phyloP scores from a whole-genome alignment of 2,113 vertebrate species.

The Pontoporia blainvillei region DNA sequence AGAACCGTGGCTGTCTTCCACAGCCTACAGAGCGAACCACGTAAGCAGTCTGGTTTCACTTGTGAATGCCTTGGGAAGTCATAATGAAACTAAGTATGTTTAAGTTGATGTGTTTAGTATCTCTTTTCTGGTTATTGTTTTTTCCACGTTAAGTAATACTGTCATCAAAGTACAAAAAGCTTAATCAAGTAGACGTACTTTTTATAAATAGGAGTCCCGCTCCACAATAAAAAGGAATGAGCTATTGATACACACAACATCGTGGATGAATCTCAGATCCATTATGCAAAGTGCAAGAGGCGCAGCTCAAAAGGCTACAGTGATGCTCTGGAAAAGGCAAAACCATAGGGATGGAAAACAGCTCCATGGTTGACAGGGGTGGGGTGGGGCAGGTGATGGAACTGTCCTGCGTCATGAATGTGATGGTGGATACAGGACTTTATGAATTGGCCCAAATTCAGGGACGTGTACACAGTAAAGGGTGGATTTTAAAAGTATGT shows the following conservation, averaged over 20 bases:
- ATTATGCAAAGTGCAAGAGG: not conserved
- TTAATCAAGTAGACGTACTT: not conserved
- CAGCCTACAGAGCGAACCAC: no score
- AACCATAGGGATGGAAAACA: not conserved
- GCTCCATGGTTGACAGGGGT: not conserved
- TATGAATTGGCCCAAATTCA: not conserved
- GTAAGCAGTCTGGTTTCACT: not conserved
- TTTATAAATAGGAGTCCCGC: not conserved
- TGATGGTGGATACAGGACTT: not conserved
- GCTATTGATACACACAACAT: not conserved
- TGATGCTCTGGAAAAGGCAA: not conserved
- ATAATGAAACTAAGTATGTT: not conserved
- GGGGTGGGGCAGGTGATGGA: not conserved
- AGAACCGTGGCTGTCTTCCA: not conserved
- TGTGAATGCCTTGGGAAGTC: not conserved
- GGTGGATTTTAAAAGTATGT: not conserved
- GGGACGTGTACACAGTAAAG: not conserved
- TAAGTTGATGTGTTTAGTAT: not conserved
- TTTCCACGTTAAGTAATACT: not conserved
- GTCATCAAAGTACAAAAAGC: not conserved
- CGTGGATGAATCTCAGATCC: not conserved
- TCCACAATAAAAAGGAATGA: not conserved
- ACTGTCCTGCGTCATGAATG: not conserved
- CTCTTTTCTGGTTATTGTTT: not conserved
- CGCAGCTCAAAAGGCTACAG: not conserved